Percentiles rank a stretch among this genome's conserved stretches.
Evolutionary conservation across 1,140 invertebrate genomes (phyloP).

Genomic region (Pseudomyrmex flavicornis): DNA sequence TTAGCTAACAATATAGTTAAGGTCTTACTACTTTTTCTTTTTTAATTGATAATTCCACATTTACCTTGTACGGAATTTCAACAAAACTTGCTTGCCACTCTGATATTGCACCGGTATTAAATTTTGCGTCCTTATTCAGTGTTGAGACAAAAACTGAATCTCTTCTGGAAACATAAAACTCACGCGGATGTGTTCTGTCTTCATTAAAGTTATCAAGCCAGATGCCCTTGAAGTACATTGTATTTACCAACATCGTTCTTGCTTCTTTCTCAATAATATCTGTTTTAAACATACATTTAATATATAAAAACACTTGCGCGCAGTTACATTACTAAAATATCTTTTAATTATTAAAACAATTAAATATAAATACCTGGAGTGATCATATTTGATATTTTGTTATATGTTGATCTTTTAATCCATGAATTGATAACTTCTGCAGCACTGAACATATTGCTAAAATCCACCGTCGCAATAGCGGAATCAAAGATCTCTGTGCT

Average conservation of each 20-base stretch:
- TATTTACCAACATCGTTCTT: slow-evolving; percentile 91
- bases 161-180: slow-evolving; percentile 81
- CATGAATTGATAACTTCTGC: slow-evolving; percentile 88
- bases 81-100: slow-evolving; percentile 80
- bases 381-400: slow-evolving; percentile 90
- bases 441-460: slow-evolving; percentile 78
- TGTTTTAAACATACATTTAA: slow-evolving; percentile 63
- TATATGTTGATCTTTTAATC: slow-evolving; percentile 90
- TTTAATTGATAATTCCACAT: background rate
- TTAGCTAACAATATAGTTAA: background rate
- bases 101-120: slow-evolving; percentile 79
- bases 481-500: slow-evolving; percentile 85
- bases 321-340: slow-evolving; percentile 2
- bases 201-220: slow-evolving; percentile 83
- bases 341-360: slow-evolving; percentile 22
- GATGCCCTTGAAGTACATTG: slow-evolving; percentile 92
- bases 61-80: slow-evolving; percentile 82
- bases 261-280: slow-evolving; percentile 86
- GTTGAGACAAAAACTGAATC: slow-evolving; percentile 80
- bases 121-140: slow-evolving; percentile 84
- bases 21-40: background rate
- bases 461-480: slow-evolving; percentile 86
- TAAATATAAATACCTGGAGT: slow-evolving; percentile 73
- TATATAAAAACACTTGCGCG: background rate
- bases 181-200: slow-evolving; percentile 77